Base-by-base conservation (phyloP, 2,113 vertebrate species). In the Nestor notabilis region DNA sequence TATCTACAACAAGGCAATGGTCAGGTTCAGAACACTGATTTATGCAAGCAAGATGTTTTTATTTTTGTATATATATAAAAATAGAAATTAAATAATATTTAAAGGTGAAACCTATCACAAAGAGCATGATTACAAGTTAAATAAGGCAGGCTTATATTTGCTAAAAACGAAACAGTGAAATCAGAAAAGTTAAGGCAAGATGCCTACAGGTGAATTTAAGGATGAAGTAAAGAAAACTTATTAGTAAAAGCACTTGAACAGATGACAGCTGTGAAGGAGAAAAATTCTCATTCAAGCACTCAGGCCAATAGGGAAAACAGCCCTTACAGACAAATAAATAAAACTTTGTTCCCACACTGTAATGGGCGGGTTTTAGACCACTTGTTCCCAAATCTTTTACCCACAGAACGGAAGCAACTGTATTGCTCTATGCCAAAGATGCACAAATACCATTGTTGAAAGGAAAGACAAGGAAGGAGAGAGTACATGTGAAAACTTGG, bases 401-500 rank as follows among this genome's bases (percentile, higher is more conserved):
- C 18, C 11, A 21, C 2, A 1, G 31, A 24, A 29, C 3, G 10
- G 39, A 70, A 65, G 25, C 21, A 75, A 13, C 53, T 70, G 9
- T 37, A 41, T 8, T 29, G 29, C 46, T 82, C 35, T 72, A 5
- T 41, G 64, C 52, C 65, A 43, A 52, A 72, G 41, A 33, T 7
- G 16, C 18, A n/a, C 27, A 78, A 78, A 52, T 43, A 29, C 18
- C 18, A 43, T 16, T 49, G 19, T 10, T 68, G 68, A 61, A 77
- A 90, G 43, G 49, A 47, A 80, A 77, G 28, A 25, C 37, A 60
- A 53, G 27, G 35, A 46, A 80, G 33, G 10, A 53, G 31, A 56
- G 2, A 56, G 4, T 25, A 20, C 3, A 4, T 2, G 0, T 18
- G 2, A 50, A 27, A 78, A 13, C 13, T 27, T 31, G 9, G 23